phyloP scores from a whole-genome alignment of 2,113 vertebrate species.

The Naja naja region DNA sequence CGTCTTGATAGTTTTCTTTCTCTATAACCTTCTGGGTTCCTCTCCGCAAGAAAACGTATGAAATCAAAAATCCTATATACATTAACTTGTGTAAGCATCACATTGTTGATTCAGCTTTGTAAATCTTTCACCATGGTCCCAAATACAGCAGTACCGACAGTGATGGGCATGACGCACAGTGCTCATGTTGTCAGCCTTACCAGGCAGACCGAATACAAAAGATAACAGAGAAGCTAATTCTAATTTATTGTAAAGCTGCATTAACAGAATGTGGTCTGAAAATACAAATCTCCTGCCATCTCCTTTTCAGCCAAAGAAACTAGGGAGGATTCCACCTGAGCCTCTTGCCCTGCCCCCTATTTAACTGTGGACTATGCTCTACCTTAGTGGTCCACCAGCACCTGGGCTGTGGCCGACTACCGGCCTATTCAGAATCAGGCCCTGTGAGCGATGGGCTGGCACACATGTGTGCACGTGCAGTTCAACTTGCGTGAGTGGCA shows the following conservation, averaged over 20 bases:
- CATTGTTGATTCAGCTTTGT: background rate
- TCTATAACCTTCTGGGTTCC: constrained; percentile 4
- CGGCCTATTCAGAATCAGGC: no score
- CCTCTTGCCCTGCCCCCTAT: background rate
- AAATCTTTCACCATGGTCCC: background rate
- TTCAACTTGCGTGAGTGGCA: no score
- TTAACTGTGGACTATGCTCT: background rate
- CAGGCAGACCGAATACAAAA: background rate
- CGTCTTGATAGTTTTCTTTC: background rate
- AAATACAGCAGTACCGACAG: background rate
- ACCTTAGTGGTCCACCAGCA: no score
- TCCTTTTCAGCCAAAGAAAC: background rate
- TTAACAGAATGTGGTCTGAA: background rate
- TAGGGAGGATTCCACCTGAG: background rate
- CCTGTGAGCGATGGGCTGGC: no score
- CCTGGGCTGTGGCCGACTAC: no score
- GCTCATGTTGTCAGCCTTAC: background rate
- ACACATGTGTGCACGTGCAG: no score
- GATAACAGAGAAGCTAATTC: background rate
- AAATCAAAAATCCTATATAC: background rate
- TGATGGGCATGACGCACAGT: background rate
- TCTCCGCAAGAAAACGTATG: constrained; percentile 14
- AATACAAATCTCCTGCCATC: background rate
- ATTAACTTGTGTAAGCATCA: background rate
- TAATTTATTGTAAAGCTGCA: background rate